Percentiles rank a stretch among this genome's conserved stretches.
phyloP scores from a whole-genome alignment of 2,113 vertebrate species.

The Charadrius vociferus region DNA sequence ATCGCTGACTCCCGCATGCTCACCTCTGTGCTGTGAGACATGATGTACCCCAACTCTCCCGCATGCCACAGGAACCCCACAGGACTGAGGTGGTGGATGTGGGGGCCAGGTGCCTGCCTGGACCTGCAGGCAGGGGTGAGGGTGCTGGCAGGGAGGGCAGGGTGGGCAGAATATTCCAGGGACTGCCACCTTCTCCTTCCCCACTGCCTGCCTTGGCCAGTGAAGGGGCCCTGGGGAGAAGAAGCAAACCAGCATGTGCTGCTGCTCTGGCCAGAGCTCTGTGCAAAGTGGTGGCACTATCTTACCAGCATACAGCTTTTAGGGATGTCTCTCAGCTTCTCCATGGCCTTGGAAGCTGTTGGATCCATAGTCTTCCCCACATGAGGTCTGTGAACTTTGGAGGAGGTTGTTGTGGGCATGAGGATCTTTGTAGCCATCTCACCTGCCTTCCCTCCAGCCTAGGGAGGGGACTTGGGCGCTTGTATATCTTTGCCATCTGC shows the following conservation, averaged over 20 bases:
- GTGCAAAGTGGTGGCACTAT: not conserved
- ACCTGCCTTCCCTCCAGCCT: not conserved
- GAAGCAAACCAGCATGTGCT: not conserved
- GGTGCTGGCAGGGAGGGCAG: not conserved
- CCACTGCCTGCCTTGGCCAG: not conserved
- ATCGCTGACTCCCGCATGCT: not conserved
- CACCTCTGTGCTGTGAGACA: not conserved
- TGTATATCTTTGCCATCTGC: not conserved
- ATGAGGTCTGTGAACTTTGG: not conserved
- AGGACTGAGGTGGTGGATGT: not conserved
- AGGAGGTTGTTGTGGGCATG: not conserved
- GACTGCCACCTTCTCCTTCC: accelerated
- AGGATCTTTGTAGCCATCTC: not conserved
- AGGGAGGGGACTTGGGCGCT: too few species aligned
- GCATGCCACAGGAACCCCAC: too few species aligned
- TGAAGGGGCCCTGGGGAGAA: not conserved
- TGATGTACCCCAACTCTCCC: accelerated
- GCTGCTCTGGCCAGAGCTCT: not conserved
- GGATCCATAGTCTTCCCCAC: not conserved
- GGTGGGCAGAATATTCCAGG: not conserved
- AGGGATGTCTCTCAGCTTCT: not conserved
- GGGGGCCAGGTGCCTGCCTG: not conserved
- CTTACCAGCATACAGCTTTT: not conserved
- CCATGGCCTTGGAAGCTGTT: not conserved
- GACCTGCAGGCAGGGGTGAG: not conserved